These are phyloP conservation scores for Leucoma salicis DNA, from an alignment of 2,888 invertebrate species.

Conservation along the genomic window DNA sequence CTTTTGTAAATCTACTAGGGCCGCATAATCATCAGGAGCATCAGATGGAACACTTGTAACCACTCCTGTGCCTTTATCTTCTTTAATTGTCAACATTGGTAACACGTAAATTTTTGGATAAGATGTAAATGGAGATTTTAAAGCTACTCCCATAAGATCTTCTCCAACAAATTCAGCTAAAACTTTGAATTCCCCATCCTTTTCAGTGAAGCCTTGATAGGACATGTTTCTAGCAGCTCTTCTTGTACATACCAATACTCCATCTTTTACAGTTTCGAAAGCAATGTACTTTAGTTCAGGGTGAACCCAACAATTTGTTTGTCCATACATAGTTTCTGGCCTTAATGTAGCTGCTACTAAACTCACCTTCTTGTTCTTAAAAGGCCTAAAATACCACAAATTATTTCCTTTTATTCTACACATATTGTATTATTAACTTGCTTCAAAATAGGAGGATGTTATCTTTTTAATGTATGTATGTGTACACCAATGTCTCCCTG, in stretches of 20 bases:
- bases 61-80: constrained; percentile 98
- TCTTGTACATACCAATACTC: constrained; percentile 93
- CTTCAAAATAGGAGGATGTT: no score
- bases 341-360: constrained; percentile 98
- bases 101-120: constrained; percentile 94
- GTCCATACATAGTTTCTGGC: constrained; percentile 99
- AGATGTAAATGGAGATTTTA: constrained; percentile 93
- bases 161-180: constrained; percentile 86
- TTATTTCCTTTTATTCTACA: no score
- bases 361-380: constrained; percentile 84
- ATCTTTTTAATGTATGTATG: no score
- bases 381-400: constrained; percentile 64
- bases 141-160: constrained; percentile 90
- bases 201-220: constrained; percentile 94
- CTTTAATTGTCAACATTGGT: constrained; percentile 98
- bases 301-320: constrained; percentile 99
- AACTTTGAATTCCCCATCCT: constrained; percentile 89
- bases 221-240: constrained; percentile 97
- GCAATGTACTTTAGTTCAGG: constrained; percentile 97
- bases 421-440: no score
- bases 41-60: constrained; percentile 99
- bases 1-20: constrained; percentile 96
- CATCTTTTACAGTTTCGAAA: constrained; percentile 86
- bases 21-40: constrained; percentile 99
- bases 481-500: no score